Evolutionary conservation across 2,113 vertebrate genomes (phyloP).

Genomic region (Sinocyclocheilus rhinocerous): DNA sequence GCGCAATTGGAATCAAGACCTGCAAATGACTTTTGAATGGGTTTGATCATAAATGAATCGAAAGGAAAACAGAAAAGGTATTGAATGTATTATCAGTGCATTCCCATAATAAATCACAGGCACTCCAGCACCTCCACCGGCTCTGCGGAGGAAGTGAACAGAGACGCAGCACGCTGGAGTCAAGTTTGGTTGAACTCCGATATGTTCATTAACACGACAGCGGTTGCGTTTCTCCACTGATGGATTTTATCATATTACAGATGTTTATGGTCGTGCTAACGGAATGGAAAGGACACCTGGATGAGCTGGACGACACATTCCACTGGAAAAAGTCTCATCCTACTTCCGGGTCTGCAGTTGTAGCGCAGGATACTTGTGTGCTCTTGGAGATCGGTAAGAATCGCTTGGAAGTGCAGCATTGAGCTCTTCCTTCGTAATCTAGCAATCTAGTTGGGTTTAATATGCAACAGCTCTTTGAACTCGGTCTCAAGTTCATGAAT

Average conservation of each 20-base stretch:
- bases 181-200: conserved; percentile 55
- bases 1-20: neutral
- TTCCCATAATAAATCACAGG: neutral
- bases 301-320: neutral
- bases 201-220: neutral
- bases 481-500: neutral
- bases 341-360: conserved; percentile 43
- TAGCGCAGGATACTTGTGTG: neutral
- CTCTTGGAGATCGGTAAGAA: conserved; percentile 39
- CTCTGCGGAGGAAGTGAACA: conserved; percentile 24
- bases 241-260: neutral
- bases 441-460: neutral
- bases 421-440: neutral
- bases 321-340: neutral
- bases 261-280: conserved; percentile 36
- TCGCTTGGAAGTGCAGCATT: neutral
- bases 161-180: neutral
- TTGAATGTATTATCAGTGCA: neutral
- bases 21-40: neutral
- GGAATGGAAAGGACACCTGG: neutral
- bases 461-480: neutral
- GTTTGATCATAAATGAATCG: neutral
- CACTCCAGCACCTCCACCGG: conserved; percentile 15
- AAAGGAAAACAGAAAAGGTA: neutral
- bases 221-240: neutral